Evolutionary conservation across 2,113 vertebrate species (phyloP).

Genomic region (Meles meles): DNA sequence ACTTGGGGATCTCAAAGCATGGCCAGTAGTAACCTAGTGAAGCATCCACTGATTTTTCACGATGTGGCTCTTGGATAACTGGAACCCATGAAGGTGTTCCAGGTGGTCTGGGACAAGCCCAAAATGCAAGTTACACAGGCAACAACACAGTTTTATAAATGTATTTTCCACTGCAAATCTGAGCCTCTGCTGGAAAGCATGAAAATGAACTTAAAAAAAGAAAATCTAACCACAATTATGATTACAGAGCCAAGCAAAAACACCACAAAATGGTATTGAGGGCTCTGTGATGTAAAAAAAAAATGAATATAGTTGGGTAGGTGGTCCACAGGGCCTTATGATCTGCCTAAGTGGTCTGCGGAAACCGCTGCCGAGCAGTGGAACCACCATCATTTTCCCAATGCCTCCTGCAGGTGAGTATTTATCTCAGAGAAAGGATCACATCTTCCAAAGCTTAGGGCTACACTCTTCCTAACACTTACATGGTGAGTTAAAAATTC

Average conservation of each 20-base stretch:
- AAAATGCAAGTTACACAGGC: not conserved
- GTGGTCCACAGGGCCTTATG: not conserved
- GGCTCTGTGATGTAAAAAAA: constrained; percentile 40
- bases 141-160: constrained; percentile 53
- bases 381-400: not conserved
- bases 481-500: not conserved
- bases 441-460: not conserved
- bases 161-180: constrained; percentile 55
- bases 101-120: constrained; percentile 59
- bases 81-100: constrained; percentile 27
- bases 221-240: constrained; percentile 52
- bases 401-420: constrained; percentile 5
- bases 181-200: constrained; percentile 35
- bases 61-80: constrained; percentile 1
- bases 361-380: not conserved
- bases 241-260: constrained; percentile 51
- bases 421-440: not conserved
- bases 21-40: not conserved
- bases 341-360: not conserved
- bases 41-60: not conserved
- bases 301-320: not conserved
- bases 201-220: not conserved
- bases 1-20: not conserved
- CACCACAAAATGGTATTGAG: constrained; percentile 12
- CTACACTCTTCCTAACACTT: not conserved